phyloP scores from a whole-genome alignment of 2,888 invertebrate species.

The Lepidochitona cinerea region DNA sequence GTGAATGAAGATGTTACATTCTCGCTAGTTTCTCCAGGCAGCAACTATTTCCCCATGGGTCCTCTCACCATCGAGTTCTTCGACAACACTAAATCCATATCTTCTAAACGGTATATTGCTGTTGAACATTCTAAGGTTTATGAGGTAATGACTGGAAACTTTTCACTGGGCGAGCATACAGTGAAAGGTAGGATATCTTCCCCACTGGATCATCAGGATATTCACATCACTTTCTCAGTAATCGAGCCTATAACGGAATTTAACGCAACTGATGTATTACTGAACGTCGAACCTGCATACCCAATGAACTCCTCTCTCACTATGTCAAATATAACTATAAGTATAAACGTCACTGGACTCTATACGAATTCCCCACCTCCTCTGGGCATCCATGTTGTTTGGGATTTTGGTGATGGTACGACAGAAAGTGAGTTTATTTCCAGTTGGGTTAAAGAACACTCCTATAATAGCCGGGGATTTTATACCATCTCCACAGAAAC shows the following conservation, averaged over 20 bases:
- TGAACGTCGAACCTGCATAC: neutral
- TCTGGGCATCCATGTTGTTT: neutral
- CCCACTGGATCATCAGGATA: neutral
- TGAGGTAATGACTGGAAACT: neutral
- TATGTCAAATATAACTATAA: neutral
- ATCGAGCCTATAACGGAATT: neutral
- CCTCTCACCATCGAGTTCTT: neutral
- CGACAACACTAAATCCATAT: neutral
- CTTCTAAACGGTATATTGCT: neutral
- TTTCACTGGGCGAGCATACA: neutral
- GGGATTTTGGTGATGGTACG: neutral
- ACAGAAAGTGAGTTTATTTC: neutral
- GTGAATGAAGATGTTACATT: neutral
- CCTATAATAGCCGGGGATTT: neutral
- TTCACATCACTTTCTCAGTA: neutral
- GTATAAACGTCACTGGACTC: neutral
- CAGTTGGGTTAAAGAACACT: neutral
- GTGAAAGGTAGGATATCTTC: neutral
- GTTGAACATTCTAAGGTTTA: neutral
- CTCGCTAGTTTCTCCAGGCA: neutral
- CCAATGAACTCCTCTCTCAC: neutral
- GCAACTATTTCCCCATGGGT: neutral
- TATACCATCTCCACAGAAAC: neutral
- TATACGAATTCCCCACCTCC: neutral
- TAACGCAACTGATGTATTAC: neutral